Evolutionary conservation across 2,113 vertebrate species (phyloP).

Genomic region (Nibea albiflora): DNA sequence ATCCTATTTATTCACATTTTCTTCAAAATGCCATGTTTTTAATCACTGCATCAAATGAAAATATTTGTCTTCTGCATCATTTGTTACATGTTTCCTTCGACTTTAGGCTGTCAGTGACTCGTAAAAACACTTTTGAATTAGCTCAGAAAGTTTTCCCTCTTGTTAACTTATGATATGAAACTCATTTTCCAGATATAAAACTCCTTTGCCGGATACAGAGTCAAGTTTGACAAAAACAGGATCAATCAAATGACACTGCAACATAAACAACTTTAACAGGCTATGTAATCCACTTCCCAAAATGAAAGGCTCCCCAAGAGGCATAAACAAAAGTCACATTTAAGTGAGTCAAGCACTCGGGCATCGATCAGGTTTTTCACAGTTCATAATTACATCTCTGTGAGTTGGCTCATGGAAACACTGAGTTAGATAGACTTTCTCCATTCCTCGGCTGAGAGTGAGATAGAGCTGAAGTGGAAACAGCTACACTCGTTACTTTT

Average conservation of each 20-base stretch:
- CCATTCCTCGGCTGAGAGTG: not conserved
- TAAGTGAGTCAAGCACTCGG: not conserved
- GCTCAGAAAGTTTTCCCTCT: not conserved
- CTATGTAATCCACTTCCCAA: not conserved
- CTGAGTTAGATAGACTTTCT: not conserved
- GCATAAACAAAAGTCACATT: not conserved
- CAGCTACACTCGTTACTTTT: not conserved
- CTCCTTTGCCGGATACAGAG: not conserved
- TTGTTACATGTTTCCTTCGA: not conserved
- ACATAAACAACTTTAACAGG: not conserved
- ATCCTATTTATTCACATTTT: no score
- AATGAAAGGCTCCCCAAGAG: not conserved
- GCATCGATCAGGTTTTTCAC: not conserved
- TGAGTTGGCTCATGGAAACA: conserved; percentile 17
- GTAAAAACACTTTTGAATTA: not conserved
- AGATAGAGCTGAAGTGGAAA: conserved; percentile 1
- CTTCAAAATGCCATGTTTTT: not conserved
- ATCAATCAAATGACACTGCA: not conserved
- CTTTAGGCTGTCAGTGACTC: no score
- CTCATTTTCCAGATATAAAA: no score
- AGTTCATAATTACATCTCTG: not conserved
- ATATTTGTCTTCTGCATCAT: not conserved
- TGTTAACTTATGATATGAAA: not conserved
- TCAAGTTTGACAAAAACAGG: not conserved
- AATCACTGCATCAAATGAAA: not conserved